phyloP scores from a whole-genome alignment of 1,140 invertebrate species.

The Watersipora subatra region DNA sequence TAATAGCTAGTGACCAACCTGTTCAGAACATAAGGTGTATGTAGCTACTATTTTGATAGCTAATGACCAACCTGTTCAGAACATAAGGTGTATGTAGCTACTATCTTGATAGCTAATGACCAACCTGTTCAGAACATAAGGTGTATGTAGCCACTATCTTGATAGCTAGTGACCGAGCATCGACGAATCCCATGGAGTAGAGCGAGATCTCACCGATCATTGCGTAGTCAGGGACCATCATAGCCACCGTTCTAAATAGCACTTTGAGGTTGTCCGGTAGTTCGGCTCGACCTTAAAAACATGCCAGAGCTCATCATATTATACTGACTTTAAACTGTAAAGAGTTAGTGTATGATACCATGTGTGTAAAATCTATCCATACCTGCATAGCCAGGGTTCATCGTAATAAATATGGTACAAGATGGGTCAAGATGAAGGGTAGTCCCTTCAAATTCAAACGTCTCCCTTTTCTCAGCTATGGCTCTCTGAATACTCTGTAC shows the following conservation, averaged over 20 bases:
- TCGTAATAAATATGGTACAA: slow-evolving; percentile 42
- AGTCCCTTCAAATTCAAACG: slow-evolving; percentile 40
- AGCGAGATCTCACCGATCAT: slow-evolving; percentile 41
- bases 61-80: slow-evolving; percentile 33
- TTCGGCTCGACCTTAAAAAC: slow-evolving; percentile 23
- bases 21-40: too few relatives aligned
- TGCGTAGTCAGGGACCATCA: slow-evolving; percentile 43
- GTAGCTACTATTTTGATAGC: slow-evolving; percentile 40
- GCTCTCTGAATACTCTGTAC: slow-evolving; percentile 40
- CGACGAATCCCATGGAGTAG: slow-evolving; percentile 41
- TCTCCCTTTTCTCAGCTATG: slow-evolving; percentile 30
- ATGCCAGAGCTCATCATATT: not conserved
- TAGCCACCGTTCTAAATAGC: slow-evolving; percentile 41
- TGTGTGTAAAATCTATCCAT: too few relatives aligned
- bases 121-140: slow-evolving; percentile 40
- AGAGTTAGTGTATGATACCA: not conserved
- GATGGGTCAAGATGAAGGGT: slow-evolving; percentile 37
- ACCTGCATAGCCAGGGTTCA: slow-evolving; percentile 40
- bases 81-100: slow-evolving; percentile 40
- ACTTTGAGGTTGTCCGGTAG: slow-evolving; percentile 42
- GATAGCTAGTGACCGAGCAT: slow-evolving; percentile 32
- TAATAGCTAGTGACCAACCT: slow-evolving; percentile 34
- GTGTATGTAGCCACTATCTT: slow-evolving; percentile 41
- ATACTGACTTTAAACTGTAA: not conserved
- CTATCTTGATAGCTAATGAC: slow-evolving; percentile 38